Conservation (phyloP, 1,140 invertebrate species). For the Chironomus striatipennis region DNA sequence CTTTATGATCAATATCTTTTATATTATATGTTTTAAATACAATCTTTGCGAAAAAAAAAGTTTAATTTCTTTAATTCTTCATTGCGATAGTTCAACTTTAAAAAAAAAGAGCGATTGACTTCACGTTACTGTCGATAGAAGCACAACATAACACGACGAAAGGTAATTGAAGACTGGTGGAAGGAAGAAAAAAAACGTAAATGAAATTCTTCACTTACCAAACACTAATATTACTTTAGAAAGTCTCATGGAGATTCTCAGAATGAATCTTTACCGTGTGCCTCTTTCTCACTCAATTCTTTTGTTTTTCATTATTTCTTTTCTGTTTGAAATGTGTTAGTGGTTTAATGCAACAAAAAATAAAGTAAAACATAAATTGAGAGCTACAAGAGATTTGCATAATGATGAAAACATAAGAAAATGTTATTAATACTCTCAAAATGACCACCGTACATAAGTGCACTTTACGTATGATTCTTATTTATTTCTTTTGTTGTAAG, state of each 20-base stretch:
- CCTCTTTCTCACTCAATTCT: neutral
- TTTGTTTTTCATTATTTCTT: neutral
- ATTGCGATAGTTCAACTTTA: neutral
- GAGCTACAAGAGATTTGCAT: neutral
- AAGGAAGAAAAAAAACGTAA: neutral
- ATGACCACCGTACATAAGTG: no score
- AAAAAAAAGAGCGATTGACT: neutral
- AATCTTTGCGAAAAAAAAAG: neutral
- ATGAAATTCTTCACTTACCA: neutral
- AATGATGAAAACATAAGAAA: no score
- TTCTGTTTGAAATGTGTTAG: neutral
- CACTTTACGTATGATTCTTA: no score
- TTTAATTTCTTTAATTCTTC: neutral
- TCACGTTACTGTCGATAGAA: neutral
- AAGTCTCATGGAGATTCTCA: conserved; percentile 12
- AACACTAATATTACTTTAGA: conserved; percentile 21
- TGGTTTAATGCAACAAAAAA: neutral
- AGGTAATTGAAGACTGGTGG: conserved; percentile 4
- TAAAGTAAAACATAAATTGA: neutral
- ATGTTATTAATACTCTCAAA: no score
- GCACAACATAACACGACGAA: conserved; percentile 16
- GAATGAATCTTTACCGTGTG: neutral
- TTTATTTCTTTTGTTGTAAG: neutral
- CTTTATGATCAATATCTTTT: neutral
- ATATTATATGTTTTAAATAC: neutral